phyloP scores from a whole-genome alignment of 2,113 vertebrate genomes.

The Malurus elegans region DNA sequence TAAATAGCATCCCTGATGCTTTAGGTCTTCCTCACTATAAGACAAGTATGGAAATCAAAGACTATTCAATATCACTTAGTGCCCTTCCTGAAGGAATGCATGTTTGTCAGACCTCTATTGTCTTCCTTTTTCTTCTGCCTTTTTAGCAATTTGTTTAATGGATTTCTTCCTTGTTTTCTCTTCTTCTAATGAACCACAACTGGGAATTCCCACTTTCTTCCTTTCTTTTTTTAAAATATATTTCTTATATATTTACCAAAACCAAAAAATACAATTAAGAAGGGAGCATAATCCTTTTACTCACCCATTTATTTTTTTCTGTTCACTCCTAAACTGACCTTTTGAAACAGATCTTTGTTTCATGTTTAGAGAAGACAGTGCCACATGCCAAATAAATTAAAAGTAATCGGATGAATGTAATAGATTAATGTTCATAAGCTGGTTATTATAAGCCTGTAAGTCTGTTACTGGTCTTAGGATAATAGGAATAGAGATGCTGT shows the following conservation, averaged over 20 bases:
- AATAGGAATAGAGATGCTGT: not conserved
- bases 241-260: not conserved
- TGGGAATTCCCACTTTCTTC: not conserved
- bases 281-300: not conserved
- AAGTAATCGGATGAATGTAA: not conserved
- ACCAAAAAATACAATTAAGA: not conserved
- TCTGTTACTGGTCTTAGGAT: not conserved
- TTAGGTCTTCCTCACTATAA: not conserved
- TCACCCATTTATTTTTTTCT: not conserved
- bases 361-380: not conserved
- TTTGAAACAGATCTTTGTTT: slow-evolving; percentile 12
- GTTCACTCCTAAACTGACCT: not conserved
- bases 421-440: not conserved
- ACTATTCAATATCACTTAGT: not conserved
- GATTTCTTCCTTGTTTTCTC: not conserved
- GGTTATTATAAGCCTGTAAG: not conserved
- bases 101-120: not conserved
- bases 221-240: not conserved
- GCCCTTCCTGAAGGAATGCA: not conserved
- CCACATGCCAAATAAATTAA: not conserved
- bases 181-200: not conserved
- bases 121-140: not conserved
- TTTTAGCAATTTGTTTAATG: not conserved
- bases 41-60: not conserved
- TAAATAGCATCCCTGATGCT: not conserved